Conservation (phyloP, 1,140 invertebrate genomes). For the Euwallacea fornicatus region DNA sequence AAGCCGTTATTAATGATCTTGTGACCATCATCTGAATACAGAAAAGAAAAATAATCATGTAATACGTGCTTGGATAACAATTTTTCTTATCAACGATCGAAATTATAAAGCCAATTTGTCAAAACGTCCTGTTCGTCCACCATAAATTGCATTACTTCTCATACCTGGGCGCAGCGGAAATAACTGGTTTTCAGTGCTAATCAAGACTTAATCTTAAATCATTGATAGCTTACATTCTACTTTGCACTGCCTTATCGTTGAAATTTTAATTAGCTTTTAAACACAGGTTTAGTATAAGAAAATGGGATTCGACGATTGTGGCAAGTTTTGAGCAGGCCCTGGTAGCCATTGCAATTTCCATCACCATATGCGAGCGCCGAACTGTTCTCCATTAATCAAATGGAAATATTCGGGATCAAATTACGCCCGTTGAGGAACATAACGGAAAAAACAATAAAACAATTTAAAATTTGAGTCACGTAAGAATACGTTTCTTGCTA, state of each 20-base stretch:
- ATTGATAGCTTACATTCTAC: not conserved
- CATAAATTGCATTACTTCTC: not conserved
- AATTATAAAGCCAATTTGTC: constrained; percentile 36
- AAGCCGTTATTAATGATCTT: too few species aligned
- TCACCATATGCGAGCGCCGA: constrained; percentile 7
- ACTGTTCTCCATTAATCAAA: constrained; percentile 43
- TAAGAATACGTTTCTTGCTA: constrained; percentile 43
- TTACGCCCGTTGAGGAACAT: constrained; percentile 38
- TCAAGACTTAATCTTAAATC: constrained; percentile 1
- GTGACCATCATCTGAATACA: not conserved
- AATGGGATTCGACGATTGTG: too few species aligned
- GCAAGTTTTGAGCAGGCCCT: constrained; percentile 4
- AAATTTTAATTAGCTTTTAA: too few species aligned
- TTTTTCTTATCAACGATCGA: constrained; percentile 18
- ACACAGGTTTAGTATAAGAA: too few species aligned
- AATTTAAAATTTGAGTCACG: constrained; percentile 51
- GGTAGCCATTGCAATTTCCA: constrained; percentile 8
- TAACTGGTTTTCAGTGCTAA: too few species aligned
- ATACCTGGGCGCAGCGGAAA: constrained; percentile 3
- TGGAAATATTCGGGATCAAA: constrained; percentile 46
- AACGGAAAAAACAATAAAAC: constrained; percentile 49
- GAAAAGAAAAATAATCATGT: constrained; percentile 5
- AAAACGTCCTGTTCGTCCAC: constrained; percentile 11
- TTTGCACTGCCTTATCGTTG: not conserved
- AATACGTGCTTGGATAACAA: constrained; percentile 11